A percentile compares a stretch with the other conserved stretches of the same genome.
These are phyloP conservation scores for Hypotaenidia philippensis DNA, from an alignment of 2,797 vertebrate genomes.

Conservation along the genomic window DNA sequence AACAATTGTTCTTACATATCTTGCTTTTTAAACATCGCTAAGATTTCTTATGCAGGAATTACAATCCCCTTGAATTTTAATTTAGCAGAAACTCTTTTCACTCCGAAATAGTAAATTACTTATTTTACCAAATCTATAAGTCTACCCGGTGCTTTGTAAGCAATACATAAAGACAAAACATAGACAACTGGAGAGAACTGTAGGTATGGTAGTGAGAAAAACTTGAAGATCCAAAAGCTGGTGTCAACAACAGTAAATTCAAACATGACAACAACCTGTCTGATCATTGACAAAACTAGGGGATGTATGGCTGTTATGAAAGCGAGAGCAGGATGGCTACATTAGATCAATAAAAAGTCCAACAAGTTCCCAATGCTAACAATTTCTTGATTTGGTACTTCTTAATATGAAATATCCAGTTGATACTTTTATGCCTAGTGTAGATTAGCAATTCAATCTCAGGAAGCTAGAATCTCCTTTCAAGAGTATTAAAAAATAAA, in stretches of 20 bases:
- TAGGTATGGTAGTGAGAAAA: fast-evolving
- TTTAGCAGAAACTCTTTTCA: neutral
- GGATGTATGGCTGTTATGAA: neutral
- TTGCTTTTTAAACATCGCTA: neutral
- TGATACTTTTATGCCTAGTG: neutral
- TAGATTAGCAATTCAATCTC: neutral
- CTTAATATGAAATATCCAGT: neutral
- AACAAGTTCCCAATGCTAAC: neutral
- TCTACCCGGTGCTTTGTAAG: neutral
- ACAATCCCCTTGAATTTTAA: neutral
- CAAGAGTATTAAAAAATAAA: neutral
- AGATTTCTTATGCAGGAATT: neutral
- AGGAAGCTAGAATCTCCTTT: neutral
- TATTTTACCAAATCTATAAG: neutral
- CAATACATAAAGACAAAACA: neutral
- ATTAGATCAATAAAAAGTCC: neutral
- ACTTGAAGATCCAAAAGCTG: neutral
- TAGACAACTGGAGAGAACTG: neutral
- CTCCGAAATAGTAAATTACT: neutral
- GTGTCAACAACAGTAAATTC: neutral
- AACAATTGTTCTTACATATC: fast-evolving
- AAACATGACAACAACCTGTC: neutral
- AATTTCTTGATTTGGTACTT: neutral
- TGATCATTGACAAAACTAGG: neutral
- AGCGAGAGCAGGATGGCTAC: neutral